Percentiles rank a stretch among this genome's conserved stretches.
Evolutionary conservation across 2,888 invertebrate species (phyloP).

Genomic region (Agrotis exclamationis): DNA sequence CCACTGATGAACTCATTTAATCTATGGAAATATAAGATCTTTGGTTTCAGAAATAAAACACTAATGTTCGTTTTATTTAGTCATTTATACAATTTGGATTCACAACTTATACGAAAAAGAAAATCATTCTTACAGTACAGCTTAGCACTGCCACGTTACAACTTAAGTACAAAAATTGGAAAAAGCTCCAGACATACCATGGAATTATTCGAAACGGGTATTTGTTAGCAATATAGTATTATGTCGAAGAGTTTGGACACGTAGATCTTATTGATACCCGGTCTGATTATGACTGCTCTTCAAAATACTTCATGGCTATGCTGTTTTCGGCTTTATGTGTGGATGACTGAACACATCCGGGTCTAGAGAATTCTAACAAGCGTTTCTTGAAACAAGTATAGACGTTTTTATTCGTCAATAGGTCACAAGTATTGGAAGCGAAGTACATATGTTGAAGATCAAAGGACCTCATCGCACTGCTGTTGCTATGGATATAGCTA

Average conservation of each 20-base stretch:
- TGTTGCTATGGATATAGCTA: slow-evolving; percentile 8
- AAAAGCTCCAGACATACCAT: slow-evolving; percentile 81
- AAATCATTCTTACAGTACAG: slow-evolving; percentile 75
- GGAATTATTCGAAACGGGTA: slow-evolving; percentile 74
- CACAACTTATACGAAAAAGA: slow-evolving; percentile 83
- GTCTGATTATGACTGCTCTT: not conserved
- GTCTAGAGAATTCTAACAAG: slow-evolving; percentile 28
- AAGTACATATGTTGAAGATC: too few species aligned
- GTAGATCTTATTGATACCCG: slow-evolving; percentile 57
- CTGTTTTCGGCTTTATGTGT: not conserved
- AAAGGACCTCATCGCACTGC: slow-evolving; percentile 6
- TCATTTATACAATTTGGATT: slow-evolving; percentile 86
- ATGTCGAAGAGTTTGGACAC: slow-evolving; percentile 68
- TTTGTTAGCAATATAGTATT: slow-evolving; percentile 70
- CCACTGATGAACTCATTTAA: too few species aligned
- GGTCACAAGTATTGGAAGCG: slow-evolving; percentile 16
- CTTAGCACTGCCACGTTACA: slow-evolving; percentile 81
- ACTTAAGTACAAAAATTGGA: slow-evolving; percentile 84
- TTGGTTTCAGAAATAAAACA: slow-evolving; percentile 78
- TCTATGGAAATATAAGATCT: not conserved
- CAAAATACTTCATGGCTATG: not conserved
- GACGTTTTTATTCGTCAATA: slow-evolving; percentile 24
- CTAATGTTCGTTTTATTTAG: slow-evolving; percentile 83
- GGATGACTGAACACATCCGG: not conserved
- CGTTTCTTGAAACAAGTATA: slow-evolving; percentile 34